phyloP scores from a whole-genome alignment of 2,888 invertebrate genomes.

The Elmis aenea region DNA sequence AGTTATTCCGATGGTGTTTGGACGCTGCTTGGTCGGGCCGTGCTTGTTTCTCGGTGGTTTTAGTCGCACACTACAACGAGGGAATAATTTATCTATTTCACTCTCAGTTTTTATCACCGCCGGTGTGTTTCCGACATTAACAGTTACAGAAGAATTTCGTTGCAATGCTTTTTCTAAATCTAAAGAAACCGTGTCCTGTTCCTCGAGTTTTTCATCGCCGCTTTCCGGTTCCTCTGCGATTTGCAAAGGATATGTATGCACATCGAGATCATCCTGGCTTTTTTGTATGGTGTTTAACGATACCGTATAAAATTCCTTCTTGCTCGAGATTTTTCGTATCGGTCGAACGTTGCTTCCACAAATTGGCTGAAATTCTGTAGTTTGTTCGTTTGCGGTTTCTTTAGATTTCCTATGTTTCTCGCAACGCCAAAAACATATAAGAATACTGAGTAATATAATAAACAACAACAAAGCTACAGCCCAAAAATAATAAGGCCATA shows the following conservation, averaged over 20 bases:
- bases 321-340: neutral
- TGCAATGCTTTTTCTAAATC: neutral
- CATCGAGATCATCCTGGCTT: conserved; percentile 7
- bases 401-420: neutral
- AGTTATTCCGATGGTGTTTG: conserved; percentile 2
- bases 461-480: conserved; percentile 9
- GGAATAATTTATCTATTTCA: neutral
- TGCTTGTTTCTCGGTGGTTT: conserved; percentile 1
- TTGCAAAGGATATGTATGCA: no score
- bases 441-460: conserved; percentile 7
- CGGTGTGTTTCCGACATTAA: neutral
- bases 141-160: neutral
- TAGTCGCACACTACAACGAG: neutral
- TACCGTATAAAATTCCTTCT: conserved; percentile 2
- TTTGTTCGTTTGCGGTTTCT: neutral
- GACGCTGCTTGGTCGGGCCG: conserved; percentile 1
- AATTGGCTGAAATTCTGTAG: no score
- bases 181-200: neutral
- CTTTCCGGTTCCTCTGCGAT: neutral
- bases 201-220: neutral
- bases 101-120: neutral
- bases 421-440: conserved; percentile 11
- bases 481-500: conserved; percentile 13
- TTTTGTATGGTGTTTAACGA: conserved; percentile 6
- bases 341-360: no score